Conservation (phyloP, 2,888 invertebrate species). For the Mythimna vitellina region DNA sequence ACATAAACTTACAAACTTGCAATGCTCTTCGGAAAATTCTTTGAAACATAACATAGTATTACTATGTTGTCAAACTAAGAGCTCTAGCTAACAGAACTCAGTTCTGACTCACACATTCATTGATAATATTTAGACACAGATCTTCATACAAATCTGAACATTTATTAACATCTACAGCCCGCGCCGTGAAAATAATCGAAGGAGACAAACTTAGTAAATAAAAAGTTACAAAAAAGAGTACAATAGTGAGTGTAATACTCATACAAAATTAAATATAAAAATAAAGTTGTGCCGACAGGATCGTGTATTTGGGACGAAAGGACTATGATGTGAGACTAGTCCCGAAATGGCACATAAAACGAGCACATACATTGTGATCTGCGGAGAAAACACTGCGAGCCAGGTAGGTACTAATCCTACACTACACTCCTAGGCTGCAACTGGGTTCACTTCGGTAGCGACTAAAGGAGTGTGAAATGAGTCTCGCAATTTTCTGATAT, state of each 20-base stretch:
- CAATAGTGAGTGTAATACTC: slow-evolving; percentile 16
- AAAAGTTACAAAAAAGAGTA: background rate
- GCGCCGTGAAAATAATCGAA: slow-evolving; percentile 2
- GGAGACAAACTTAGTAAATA: slow-evolving; percentile 5
- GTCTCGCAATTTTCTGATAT: background rate
- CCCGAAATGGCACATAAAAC: slow-evolving; percentile 38
- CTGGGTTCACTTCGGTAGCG: background rate
- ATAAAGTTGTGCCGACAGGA: slow-evolving; percentile 12
- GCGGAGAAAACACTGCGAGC: background rate
- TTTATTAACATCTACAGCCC: background rate
- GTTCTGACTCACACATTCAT: background rate
- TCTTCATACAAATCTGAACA: background rate
- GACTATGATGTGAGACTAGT: slow-evolving; percentile 42
- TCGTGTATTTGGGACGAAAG: slow-evolving; percentile 4
- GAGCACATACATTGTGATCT: background rate
- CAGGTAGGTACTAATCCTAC: background rate
- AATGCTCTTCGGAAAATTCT: slow-evolving; percentile 24
- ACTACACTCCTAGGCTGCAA: too few relatives aligned
- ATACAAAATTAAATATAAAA: slow-evolving; percentile 28
- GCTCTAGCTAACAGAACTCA: background rate
- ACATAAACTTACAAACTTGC: background rate
- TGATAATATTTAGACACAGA: background rate
- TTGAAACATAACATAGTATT: background rate
- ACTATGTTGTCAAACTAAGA: background rate
- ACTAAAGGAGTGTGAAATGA: background rate